Evolutionary conservation across 2,797 vertebrate genomes (phyloP).

Genomic region (Astyanax mexicanus): DNA sequence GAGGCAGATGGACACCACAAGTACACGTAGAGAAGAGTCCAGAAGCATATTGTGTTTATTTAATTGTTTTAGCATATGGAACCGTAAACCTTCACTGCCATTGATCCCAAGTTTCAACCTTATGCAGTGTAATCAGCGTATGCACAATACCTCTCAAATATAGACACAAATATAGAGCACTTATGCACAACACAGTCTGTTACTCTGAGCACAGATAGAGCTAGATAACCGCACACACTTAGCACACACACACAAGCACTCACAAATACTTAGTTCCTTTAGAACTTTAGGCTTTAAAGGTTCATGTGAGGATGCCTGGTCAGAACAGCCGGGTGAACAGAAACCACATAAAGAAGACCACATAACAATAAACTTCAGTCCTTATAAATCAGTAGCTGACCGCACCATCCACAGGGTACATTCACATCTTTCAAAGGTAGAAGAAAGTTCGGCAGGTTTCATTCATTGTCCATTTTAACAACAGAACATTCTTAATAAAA

Average conservation of each 20-base stretch:
- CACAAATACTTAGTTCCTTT: not conserved
- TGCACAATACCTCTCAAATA: not conserved
- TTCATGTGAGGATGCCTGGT: not conserved
- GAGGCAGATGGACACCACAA: not conserved
- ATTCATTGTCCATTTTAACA: not conserved
- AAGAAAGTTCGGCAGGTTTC: not conserved
- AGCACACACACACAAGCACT: not conserved
- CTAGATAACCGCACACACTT: constrained; percentile 10
- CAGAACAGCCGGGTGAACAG: not conserved
- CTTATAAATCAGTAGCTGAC: not conserved
- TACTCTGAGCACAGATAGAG: not conserved
- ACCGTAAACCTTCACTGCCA: not conserved
- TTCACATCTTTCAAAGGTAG: not conserved
- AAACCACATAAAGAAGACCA: not conserved
- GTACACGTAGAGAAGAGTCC: too few relatives aligned
- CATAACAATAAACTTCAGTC: not conserved
- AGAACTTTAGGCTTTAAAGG: not conserved
- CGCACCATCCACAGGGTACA: not conserved
- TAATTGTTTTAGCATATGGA: not conserved
- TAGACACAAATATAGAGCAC: not conserved
- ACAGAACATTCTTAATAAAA: not conserved
- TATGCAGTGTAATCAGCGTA: not conserved
- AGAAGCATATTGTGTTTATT: not conserved
- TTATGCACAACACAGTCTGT: not conserved
- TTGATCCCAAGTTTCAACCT: not conserved